phyloP scores from a whole-genome alignment of 2,797 vertebrate species.

The Morus bassanus region DNA sequence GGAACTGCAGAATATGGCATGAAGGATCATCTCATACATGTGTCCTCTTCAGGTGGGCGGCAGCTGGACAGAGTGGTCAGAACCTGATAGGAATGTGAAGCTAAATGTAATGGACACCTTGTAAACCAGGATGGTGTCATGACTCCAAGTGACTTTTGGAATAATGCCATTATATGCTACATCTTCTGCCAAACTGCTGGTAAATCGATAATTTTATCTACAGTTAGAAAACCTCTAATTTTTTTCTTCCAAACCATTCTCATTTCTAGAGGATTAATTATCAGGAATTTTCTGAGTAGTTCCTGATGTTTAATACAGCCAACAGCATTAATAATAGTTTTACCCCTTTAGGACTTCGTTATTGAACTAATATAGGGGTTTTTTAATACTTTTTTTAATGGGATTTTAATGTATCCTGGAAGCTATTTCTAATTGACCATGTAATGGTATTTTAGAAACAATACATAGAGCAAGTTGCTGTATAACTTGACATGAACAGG shows the following conservation, averaged over 20 bases:
- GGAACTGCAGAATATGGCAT: background rate
- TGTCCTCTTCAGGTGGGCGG: background rate
- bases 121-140: fast-evolving
- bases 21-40: background rate
- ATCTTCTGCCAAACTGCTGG: background rate
- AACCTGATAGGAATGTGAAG: background rate
- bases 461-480: background rate
- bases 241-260: background rate
- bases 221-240: background rate
- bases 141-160: background rate
- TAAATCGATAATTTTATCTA: background rate
- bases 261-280: background rate
- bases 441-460: background rate
- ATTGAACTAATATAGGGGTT: background rate
- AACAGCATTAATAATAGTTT: background rate
- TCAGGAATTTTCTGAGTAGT: background rate
- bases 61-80: background rate
- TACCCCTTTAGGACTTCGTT: background rate
- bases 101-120: background rate
- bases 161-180: background rate
- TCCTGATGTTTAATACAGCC: background rate
- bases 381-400: background rate
- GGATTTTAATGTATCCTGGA: background rate
- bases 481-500: background rate
- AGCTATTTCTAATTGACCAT: background rate